A percentile compares a stretch with the other conserved stretches of the same genome.
Conservation (phyloP, 2,888 invertebrate species). For the Hirtodrosophila cameraria region DNA sequence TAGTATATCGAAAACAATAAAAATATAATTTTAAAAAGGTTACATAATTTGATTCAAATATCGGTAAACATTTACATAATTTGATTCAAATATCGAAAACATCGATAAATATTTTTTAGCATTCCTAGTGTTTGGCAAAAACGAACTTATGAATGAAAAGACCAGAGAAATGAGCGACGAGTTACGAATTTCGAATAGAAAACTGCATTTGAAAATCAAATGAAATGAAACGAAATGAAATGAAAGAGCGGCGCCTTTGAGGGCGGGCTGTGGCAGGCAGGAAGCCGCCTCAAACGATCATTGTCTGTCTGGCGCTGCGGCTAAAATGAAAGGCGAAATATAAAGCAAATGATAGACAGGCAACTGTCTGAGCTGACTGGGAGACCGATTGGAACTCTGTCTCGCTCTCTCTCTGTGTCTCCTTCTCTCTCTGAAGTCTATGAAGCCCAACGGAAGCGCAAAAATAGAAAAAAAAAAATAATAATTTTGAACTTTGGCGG, state of each 20-base stretch:
- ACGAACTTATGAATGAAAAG: constrained; percentile 57
- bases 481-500: constrained; percentile 74
- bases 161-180: constrained; percentile 23
- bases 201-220: constrained; percentile 41
- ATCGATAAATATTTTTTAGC: too few relatives aligned
- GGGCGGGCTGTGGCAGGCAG: constrained; percentile 39
- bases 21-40: too few relatives aligned
- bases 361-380: constrained; percentile 63
- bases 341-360: constrained; percentile 77
- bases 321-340: constrained; percentile 78
- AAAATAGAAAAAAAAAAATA: constrained; percentile 58
- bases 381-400: constrained; percentile 6
- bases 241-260: constrained; percentile 69
- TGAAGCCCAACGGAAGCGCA: constrained; percentile 77
- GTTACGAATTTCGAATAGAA: constrained; percentile 29
- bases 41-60: too few relatives aligned
- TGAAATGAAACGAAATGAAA: constrained; percentile 37
- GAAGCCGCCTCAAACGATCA: constrained; percentile 44
- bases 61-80: too few relatives aligned
- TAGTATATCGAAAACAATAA: too few relatives aligned
- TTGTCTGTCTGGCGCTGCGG: constrained; percentile 70
- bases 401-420: constrained; percentile 8
- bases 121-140: too few relatives aligned
- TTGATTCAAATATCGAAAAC: too few relatives aligned
- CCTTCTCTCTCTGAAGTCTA: neutral